Base-by-base conservation (phyloP, 2,797 vertebrate genomes). In the Gallinago nigripennis region DNA sequence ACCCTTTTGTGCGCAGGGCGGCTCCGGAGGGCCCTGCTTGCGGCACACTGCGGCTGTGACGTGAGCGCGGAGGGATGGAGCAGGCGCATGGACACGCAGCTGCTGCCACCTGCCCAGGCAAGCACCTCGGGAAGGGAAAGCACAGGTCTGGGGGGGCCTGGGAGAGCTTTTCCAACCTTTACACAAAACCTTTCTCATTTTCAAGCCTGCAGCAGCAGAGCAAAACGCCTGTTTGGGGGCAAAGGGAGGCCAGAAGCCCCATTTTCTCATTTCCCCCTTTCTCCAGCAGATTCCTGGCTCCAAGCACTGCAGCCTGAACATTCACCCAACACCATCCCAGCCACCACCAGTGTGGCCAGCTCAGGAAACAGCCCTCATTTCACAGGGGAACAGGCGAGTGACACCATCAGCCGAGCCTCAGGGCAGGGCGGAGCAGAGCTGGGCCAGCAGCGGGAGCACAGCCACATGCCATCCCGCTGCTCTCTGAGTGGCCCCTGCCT, bases 161-260 rank as follows among this genome's bases (percentile, higher is more conserved):
- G 60, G 15, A 84, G 60, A 46, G 45, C 8, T 25, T 82, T 82
- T 60, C 1, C 17, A 64, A 85, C 66, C 66, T 2, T 19, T 31
- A 31, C 3, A 45, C 23, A 53, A 86, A 88, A 56, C n/a, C 51
- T 24, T 53, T 1, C n/a, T 43, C 24, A 0, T 66, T 37, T 76
- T 53, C 23, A 63, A 73, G 23, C 7, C 20, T 43, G 68, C 65
- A 18, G 53, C 53, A 28, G 53, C 53, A 28, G 53, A 33, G 11
- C 1, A 33, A 41, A 33, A 20, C 0, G 11, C 37, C 20, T 12
- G 16, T 2, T 1, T 0, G 0, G 35, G 41, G 18, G 45, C 6
- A 87, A 77, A 70, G 28, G 66, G 43, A 73, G 18, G 30, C 37
- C 69, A 75, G 31, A 71, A 86, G 35, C 30, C 8, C 21, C 25